Percentiles rank a stretch among this genome's conserved stretches.
phyloP scores from a whole-genome alignment of 2,888 invertebrate genomes.

The Beris chalybata region DNA sequence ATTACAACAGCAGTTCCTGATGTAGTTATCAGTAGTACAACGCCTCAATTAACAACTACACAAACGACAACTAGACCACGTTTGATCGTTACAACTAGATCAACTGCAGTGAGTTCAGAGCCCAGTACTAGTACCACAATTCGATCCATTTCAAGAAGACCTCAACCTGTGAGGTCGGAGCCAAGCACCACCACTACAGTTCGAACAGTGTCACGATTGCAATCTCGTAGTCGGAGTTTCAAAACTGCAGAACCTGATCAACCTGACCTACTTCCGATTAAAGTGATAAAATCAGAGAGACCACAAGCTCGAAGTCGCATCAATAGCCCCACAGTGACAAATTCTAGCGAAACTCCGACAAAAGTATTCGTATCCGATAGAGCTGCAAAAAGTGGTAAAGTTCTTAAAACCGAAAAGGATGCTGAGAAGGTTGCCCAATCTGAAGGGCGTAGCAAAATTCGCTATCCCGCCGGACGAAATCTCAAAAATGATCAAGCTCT shows the following conservation, averaged over 20 bases:
- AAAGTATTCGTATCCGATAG: not conserved
- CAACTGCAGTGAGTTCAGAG: too few species aligned
- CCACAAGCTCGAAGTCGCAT: not conserved
- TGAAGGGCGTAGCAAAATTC: conserved; percentile 10
- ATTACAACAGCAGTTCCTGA: conserved; percentile 8
- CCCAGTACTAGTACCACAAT: too few species aligned
- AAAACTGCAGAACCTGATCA: not conserved
- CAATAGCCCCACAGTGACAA: not conserved
- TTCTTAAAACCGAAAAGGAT: not conserved
- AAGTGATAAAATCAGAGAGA: not conserved
- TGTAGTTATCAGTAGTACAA: conserved; percentile 1
- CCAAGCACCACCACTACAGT: too few species aligned
- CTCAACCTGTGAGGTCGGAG: too few species aligned
- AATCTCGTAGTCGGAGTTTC: too few species aligned
- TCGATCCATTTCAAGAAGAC: too few species aligned
- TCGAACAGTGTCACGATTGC: too few species aligned
- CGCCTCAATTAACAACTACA: not conserved
- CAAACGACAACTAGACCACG: not conserved
- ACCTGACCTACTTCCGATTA: conserved; percentile 1
- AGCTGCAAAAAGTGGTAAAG: not conserved
- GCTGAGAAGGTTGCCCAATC: not conserved
- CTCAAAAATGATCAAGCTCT: conserved; percentile 10
- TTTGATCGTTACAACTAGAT: too few species aligned
- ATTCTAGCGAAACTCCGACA: not conserved
- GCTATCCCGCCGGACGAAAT: conserved; percentile 8